Evolutionary conservation across 2,888 invertebrate species (phyloP), one percentile per base, ranked within the genome.

Genomic region (Saturnia pavonia): DNA sequence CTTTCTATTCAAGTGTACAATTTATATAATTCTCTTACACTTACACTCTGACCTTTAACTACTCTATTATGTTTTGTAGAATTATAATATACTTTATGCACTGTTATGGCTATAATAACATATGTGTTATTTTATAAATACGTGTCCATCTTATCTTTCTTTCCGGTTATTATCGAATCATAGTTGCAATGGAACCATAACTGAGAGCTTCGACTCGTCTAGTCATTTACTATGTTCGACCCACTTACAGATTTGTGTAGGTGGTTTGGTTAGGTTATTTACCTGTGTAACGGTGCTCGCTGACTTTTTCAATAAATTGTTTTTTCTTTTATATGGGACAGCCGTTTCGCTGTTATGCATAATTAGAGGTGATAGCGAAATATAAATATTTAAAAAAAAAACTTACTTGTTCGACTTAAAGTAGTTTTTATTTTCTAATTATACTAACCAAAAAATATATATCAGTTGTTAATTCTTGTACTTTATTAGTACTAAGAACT

Each of bases 221-320:
- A 65, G 34, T 65, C 65, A 65, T 65, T 65, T 65, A 65, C 65
- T n/a, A 65, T n/a, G 65, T 65, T 40, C 65, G 65, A 65, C 65
- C 65, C 65, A 65, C 65, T 65, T 65, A 65, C 65, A 65, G 65
- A 65, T 65, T 65, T 65, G 65, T 65, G 65, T 65, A 65, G 65
- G 65, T 65, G 65, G 65, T 65, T 65, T 65, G 34, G 40, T 65
- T 65, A 65, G 65, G 65, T 65, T 65, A 19, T 65, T 65, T 65
- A 65, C 40, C 65, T n/a, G 65, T 65, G 65, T 65, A 65, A 65
- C 65, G 34, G 65, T 34, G 40, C 65, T 65, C 40, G 65, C 34
- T 19, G 40, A 34, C 65, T 65, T 65, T 54, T 65, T 65, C 65
- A 65, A 65, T 65, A 65, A 65, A 65, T 65, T 65, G 34, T 65